Base-by-base conservation (phyloP, 1,140 invertebrate species). In the Thaumatotibia leucotreta region DNA sequence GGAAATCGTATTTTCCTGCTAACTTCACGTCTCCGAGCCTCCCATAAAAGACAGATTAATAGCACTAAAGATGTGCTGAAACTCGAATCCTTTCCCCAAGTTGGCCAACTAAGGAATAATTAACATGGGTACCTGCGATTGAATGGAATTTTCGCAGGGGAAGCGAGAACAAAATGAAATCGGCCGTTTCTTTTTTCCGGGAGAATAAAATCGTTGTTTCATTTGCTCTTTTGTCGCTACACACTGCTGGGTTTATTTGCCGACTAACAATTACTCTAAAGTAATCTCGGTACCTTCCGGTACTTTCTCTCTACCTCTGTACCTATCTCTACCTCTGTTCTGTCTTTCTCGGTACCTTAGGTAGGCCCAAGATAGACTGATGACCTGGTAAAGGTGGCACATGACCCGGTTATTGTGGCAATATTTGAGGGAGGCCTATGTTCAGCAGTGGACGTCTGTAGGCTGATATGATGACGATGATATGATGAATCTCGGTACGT, bases 131-230 rank as follows among this genome's bases (percentile, higher is more conserved):
- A 71, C 61, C 61, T 69, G 52, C 70, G 65, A 74, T 77, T 73
- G 70, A 77, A 74, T 72, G 74, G 73, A 73, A 79, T 79, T 80
- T 75, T 76, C 66, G 65, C 75, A 73, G 72, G 75, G 69, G 74
- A 70, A 75, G 72, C 52, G 72, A 67, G 67, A 73, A 72, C 52
- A 75, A 73, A 84, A 84, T 76, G 68, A 73, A 79, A 77, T 77
- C 74, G 73, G 66, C 64, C 39, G 66, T 70, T 68, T 69, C 66
- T 65, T 70, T 78, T 75, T 79, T 77, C 76, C 73, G 35, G 63
- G 67, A 73, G 69, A 77, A 82, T 73, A 77, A 81, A 83, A 80
- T 77, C 74, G 75, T 77, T 73, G 69, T 73, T 67, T 84, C 72
- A 74, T 74, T 69, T 76, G 74, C 71, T 77, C 70, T 75, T 77